These are phyloP conservation scores for Laspeyria flexula DNA, from an alignment of 2,888 invertebrate genomes.

Conservation along the genomic window DNA sequence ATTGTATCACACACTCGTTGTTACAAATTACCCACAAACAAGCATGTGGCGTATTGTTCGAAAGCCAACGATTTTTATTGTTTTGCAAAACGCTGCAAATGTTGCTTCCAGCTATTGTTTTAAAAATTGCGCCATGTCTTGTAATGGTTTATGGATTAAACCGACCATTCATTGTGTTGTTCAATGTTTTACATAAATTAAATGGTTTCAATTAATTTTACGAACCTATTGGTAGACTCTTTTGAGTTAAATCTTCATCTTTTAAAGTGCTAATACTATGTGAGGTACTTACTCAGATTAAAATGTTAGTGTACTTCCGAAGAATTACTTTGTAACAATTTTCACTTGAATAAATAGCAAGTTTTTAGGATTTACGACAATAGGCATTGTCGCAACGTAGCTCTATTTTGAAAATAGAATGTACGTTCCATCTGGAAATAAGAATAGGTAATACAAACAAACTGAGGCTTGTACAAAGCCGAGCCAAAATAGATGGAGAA, in stretches of 20 bases:
- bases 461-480: too few relatives aligned
- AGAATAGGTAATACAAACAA: too few relatives aligned
- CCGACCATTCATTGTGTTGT: conserved; percentile 14
- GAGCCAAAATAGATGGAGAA: too few relatives aligned
- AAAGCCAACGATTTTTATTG: conserved; percentile 57
- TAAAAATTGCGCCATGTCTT: conserved; percentile 43
- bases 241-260: conserved; percentile 3
- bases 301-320: background rate
- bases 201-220: conserved; percentile 25
- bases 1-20: conserved; percentile 48
- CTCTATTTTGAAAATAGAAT: too few relatives aligned
- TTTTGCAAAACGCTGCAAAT: conserved; percentile 42
- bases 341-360: background rate
- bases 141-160: conserved; percentile 45
- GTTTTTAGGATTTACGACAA: background rate
- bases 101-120: conserved; percentile 49
- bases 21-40: conserved; percentile 60
- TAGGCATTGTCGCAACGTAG: background rate
- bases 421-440: too few relatives aligned
- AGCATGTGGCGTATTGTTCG: conserved; percentile 48
- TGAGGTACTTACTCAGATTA: conserved; percentile 1
- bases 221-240: background rate
- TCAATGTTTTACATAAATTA: conserved; percentile 20
- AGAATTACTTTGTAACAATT: background rate
- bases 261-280: conserved; percentile 4